Evolutionary conservation across 2,797 vertebrate genomes (phyloP).

Genomic region (Fistularia tabacaria): DNA sequence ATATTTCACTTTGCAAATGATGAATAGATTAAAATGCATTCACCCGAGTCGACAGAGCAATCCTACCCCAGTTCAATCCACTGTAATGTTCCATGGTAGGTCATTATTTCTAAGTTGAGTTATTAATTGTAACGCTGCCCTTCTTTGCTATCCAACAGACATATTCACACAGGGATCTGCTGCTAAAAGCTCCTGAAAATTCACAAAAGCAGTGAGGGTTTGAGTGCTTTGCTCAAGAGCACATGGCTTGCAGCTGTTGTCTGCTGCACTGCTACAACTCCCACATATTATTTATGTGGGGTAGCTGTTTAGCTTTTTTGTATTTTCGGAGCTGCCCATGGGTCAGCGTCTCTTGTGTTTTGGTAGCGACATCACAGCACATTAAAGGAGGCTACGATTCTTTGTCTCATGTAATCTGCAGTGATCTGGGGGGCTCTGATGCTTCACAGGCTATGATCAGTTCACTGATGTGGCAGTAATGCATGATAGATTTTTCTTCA

Average conservation of each 20-base stretch:
- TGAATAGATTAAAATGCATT: too few relatives aligned
- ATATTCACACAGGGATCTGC: background rate
- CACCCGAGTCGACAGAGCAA: background rate
- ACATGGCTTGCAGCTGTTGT: slow-evolving; percentile 12
- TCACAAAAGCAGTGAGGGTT: slow-evolving; percentile 3
- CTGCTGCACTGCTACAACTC: background rate
- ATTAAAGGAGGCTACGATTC: background rate
- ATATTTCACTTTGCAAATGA: too few relatives aligned
- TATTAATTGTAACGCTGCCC: background rate
- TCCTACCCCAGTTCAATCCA: background rate
- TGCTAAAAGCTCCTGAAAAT: slow-evolving; percentile 5
- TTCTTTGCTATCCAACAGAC: background rate
- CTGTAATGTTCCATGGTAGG: too few relatives aligned
- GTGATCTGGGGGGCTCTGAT: background rate
- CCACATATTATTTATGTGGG: slow-evolving; percentile 1
- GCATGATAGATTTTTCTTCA: slow-evolving; percentile 54
- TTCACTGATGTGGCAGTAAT: slow-evolving; percentile 49
- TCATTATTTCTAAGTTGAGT: background rate
- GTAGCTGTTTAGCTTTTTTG: too few relatives aligned
- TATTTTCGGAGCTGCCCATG: too few relatives aligned
- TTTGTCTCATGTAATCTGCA: slow-evolving; percentile 1
- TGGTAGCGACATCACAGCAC: too few relatives aligned
- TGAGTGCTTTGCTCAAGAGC: slow-evolving; percentile 1
- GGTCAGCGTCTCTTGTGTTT: too few relatives aligned
- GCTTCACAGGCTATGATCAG: slow-evolving; percentile 14